Conservation (phyloP, 2,113 vertebrate species). For the Pseudorectes ferrugineus region DNA sequence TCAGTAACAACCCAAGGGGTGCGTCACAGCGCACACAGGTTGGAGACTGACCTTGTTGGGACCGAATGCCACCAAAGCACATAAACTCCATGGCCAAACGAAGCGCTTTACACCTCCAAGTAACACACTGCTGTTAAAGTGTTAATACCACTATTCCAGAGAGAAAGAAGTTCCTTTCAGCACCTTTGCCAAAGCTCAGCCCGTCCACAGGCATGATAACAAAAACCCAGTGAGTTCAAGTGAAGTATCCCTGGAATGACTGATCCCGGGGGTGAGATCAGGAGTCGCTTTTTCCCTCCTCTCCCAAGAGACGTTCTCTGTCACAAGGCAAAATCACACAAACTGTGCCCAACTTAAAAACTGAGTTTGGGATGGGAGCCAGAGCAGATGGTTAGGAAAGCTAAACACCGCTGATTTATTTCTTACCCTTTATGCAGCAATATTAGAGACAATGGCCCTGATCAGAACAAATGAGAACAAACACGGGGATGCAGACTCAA, state of each 20-base stretch:
- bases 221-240: not conserved
- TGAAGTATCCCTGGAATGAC: not conserved
- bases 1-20: not conserved
- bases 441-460: constrained; percentile 78
- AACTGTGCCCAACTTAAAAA: constrained; percentile 74
- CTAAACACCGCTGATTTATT: constrained; percentile 81
- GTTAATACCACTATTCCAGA: not conserved
- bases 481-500: constrained; percentile 68
- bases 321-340: constrained; percentile 62
- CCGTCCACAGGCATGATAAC: not conserved
- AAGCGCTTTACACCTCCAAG: not conserved
- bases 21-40: not conserved
- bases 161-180: not conserved
- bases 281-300: not conserved
- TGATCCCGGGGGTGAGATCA: not conserved
- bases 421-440: constrained; percentile 75
- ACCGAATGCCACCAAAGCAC: not conserved
- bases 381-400: constrained; percentile 79
- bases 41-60: not conserved
- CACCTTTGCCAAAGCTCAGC: not conserved
- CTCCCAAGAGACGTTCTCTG: constrained; percentile 30
- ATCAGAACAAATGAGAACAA: constrained; percentile 79
- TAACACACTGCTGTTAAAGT: not conserved
- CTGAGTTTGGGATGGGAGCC: constrained; percentile 72
- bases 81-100: not conserved